Evolutionary conservation across 1,140 invertebrate genomes (phyloP).

Genomic region (Fopius arisanus): DNA sequence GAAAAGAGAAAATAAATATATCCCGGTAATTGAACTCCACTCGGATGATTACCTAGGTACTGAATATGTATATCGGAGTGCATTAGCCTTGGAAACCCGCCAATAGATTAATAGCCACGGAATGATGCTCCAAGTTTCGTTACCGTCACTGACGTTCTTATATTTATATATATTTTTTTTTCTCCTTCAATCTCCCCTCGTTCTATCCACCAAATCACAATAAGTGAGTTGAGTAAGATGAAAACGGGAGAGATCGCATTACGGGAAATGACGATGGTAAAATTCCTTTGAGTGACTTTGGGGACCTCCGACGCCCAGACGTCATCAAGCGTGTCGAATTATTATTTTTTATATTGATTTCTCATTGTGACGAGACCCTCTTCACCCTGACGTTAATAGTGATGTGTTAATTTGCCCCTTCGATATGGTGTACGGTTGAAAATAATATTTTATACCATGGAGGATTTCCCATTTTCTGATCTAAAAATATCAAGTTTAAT

Average conservation of each 20-base stretch:
- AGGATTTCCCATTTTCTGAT: too few species aligned
- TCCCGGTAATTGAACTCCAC: conserved; percentile 23
- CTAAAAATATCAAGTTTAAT: too few species aligned
- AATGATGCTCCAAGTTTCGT: conserved; percentile 60
- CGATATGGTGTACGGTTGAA: conserved; percentile 27
- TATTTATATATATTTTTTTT: too few species aligned
- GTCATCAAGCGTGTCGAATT: neutral
- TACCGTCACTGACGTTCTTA: conserved; percentile 22
- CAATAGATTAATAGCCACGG: conserved; percentile 62
- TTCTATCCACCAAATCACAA: conserved; percentile 14
- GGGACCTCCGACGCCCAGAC: conserved; percentile 27
- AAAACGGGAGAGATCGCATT: conserved; percentile 47
- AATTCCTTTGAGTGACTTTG: conserved; percentile 38
- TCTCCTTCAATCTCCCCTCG: neutral
- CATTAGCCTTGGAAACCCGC: conserved; percentile 59
- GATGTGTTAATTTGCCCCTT: conserved; percentile 50
- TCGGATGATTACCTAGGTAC: conserved; percentile 41
- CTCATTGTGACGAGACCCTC: neutral
- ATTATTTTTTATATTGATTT: conserved; percentile 4
- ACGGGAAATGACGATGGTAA: conserved; percentile 50
- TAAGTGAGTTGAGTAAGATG: conserved; percentile 19
- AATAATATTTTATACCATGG: too few species aligned
- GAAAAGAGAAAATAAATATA: neutral
- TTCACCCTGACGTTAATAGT: neutral
- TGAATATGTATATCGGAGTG: conserved; percentile 58